Evolutionary conservation across 2,113 vertebrate genomes (phyloP).

Genomic region (Hemiprocne comata): DNA sequence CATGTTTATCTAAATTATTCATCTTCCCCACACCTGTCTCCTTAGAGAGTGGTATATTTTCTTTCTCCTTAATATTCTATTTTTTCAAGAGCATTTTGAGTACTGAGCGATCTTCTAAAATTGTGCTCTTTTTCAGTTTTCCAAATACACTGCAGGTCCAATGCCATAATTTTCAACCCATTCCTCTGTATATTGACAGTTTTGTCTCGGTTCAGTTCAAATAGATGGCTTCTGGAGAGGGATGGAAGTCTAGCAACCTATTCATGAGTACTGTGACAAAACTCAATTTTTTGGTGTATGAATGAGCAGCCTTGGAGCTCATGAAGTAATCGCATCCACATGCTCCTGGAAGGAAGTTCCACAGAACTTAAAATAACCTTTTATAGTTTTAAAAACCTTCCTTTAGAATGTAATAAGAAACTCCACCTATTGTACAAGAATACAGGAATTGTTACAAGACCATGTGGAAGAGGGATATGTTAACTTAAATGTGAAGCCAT

Average conservation of each 20-base stretch:
- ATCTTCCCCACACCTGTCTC: neutral
- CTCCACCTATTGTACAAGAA: neutral
- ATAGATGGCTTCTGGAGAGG: neutral
- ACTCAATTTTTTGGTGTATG: neutral
- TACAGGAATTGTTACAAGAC: neutral
- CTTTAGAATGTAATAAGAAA: neutral
- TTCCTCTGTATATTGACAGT: neutral
- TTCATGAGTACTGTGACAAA: neutral
- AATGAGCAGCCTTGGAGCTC: neutral
- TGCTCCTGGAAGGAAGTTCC: slow-evolving; percentile 8
- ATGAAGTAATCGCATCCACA: slow-evolving; percentile 7
- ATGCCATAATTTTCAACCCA: neutral
- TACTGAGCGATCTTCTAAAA: neutral
- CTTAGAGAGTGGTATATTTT: neutral
- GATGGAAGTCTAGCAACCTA: neutral
- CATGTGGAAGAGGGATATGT: neutral
- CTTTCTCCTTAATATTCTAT: neutral
- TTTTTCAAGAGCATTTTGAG: neutral
- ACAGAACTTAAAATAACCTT: slow-evolving; percentile 43
- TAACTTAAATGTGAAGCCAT: neutral
- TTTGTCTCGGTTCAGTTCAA: neutral
- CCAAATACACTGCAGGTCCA: neutral
- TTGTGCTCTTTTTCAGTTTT: neutral
- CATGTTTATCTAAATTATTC: neutral
- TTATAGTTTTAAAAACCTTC: slow-evolving; percentile 11